These are phyloP conservation scores for Megalops atlanticus DNA, from an alignment of 2,113 vertebrate genomes.

Conservation along the genomic window DNA sequence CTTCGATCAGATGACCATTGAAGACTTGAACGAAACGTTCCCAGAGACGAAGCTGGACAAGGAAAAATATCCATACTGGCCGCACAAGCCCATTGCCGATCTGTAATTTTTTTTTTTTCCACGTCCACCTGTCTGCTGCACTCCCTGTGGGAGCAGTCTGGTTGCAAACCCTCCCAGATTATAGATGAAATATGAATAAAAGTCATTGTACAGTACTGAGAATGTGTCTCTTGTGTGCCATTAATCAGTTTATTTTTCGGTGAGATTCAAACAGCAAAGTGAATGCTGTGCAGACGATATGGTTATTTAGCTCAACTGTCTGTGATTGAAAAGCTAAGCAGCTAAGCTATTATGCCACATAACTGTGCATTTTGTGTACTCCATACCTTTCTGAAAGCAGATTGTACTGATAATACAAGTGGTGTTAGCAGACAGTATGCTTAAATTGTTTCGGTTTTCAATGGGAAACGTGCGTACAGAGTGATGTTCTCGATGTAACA, in stretches of 20 bases:
- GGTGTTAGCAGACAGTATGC: too few relatives aligned
- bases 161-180: not conserved
- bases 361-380: too few relatives aligned
- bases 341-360: too few relatives aligned
- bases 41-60: slow-evolving; percentile 87
- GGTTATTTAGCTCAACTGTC: too few relatives aligned
- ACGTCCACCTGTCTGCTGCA: not conserved
- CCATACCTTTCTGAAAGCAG: too few relatives aligned
- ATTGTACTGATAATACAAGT: too few relatives aligned
- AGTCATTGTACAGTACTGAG: not conserved
- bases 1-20: slow-evolving; percentile 91
- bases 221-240: not conserved
- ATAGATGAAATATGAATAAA: slow-evolving; percentile 13
- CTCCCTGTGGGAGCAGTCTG: not conserved
- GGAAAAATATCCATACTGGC: slow-evolving; percentile 88
- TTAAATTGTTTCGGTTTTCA: too few relatives aligned
- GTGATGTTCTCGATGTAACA: too few relatives aligned
- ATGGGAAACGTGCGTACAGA: too few relatives aligned
- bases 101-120: slow-evolving; percentile 66
- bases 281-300: too few relatives aligned
- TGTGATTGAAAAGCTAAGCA: too few relatives aligned
- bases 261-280: too few relatives aligned
- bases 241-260: not conserved
- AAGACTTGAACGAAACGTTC: slow-evolving; percentile 79
- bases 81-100: slow-evolving; percentile 82